A percentile compares a stretch with the other conserved stretches of the same genome.
Evolutionary conservation across 2,888 invertebrate genomes (phyloP).

Genomic region (Eurytoma californica): DNA sequence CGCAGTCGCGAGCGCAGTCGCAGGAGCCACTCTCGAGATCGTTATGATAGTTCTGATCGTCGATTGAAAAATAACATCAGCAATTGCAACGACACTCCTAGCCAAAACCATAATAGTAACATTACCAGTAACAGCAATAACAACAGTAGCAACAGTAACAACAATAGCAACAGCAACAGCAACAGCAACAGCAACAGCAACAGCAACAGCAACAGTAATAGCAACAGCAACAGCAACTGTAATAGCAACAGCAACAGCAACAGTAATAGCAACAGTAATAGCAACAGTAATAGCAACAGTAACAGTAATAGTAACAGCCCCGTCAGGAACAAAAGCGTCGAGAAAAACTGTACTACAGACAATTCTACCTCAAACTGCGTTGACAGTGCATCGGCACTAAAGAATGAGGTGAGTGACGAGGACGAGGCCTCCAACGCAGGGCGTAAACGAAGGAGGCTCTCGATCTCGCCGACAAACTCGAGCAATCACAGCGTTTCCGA

Average conservation of each 20-base stretch:
- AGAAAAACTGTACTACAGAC: constrained; percentile 34
- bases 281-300: constrained; percentile 1
- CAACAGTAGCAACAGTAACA: not conserved
- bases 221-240: not conserved
- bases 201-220: constrained; percentile 11
- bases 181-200: not conserved
- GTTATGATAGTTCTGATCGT: constrained; percentile 66
- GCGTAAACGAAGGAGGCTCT: constrained; percentile 29
- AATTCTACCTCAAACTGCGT: constrained; percentile 38
- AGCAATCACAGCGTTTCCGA: constrained; percentile 27
- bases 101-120: not conserved
- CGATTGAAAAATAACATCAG: constrained; percentile 49
- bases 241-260: not conserved
- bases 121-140: not conserved
- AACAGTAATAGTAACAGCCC: constrained; percentile 29
- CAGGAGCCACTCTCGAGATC: constrained; percentile 63
- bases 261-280: not conserved
- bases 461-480: constrained; percentile 26
- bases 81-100: not conserved
- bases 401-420: constrained; percentile 10
- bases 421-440: not conserved
- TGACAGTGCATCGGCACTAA: not conserved
- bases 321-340: constrained; percentile 21
- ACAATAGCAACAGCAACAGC: not conserved
- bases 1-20: constrained; percentile 65